These are phyloP conservation scores for Psix sp. DNA, from an alignment of 1,140 invertebrate species.

Conservation along the genomic window DNA sequence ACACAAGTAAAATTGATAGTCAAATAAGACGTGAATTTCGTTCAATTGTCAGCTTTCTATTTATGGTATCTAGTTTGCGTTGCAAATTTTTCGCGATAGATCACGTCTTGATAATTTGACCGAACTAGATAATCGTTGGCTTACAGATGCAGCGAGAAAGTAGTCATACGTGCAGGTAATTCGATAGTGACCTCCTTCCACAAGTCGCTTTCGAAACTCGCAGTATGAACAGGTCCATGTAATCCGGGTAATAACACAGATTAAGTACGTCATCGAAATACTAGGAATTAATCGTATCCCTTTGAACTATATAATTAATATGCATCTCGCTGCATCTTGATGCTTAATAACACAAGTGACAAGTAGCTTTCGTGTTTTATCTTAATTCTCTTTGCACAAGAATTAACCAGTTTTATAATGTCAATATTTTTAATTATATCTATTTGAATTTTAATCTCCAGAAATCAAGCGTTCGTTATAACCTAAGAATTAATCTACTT, in stretches of 20 bases:
- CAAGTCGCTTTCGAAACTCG: slow-evolving; percentile 22
- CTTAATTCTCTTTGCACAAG: not conserved
- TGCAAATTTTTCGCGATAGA: slow-evolving; percentile 8
- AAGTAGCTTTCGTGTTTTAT: slow-evolving; percentile 9
- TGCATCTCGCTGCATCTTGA: slow-evolving; percentile 32
- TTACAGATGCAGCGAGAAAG: slow-evolving; percentile 52
- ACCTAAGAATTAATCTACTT: too few species aligned
- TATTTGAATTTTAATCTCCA: too few species aligned
- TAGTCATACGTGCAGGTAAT: slow-evolving; percentile 55
- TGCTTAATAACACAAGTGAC: slow-evolving; percentile 17
- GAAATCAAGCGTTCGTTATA: too few species aligned
- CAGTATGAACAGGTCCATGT: slow-evolving; percentile 53
- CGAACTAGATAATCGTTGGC: slow-evolving; percentile 29
- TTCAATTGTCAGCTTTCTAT: slow-evolving; percentile 2
- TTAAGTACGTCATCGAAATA: slow-evolving; percentile 66
- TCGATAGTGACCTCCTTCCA: slow-evolving; percentile 53
- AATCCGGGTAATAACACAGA: slow-evolving; percentile 67
- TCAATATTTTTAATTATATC: too few species aligned
- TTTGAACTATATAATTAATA: slow-evolving; percentile 61
- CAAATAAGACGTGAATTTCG: slow-evolving; percentile 5
- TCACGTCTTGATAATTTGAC: slow-evolving; percentile 23
- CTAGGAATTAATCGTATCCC: slow-evolving; percentile 63
- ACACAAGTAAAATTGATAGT: slow-evolving; percentile 13
- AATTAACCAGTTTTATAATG: not conserved
- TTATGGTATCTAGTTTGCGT: not conserved